phyloP scores from a whole-genome alignment of 2,797 vertebrate genomes.

The Hippoglossus hippoglossus region DNA sequence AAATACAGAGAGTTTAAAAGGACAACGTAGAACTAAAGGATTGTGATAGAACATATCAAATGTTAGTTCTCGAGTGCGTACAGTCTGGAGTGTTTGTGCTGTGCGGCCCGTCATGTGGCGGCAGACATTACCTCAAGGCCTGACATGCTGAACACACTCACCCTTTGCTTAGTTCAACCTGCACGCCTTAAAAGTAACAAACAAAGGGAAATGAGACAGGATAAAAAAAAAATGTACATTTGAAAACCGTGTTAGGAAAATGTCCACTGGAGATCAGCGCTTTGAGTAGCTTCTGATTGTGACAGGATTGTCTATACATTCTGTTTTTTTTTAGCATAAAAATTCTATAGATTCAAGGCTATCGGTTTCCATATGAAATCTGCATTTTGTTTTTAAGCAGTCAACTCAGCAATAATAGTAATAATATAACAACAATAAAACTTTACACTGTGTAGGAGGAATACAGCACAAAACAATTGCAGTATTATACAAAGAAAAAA shows the following conservation, averaged over 20 bases:
- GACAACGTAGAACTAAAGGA: slow-evolving; percentile 38
- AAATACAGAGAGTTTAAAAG: slow-evolving; percentile 53
- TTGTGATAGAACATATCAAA: slow-evolving; percentile 46
- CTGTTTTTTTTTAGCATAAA: slow-evolving; percentile 76
- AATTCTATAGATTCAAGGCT: slow-evolving; percentile 81
- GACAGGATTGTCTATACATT: slow-evolving; percentile 88
- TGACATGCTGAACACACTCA: slow-evolving; percentile 29
- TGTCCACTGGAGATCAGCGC: slow-evolving; percentile 67
- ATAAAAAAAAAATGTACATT: slow-evolving; percentile 50
- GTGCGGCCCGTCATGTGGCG: slow-evolving; percentile 77
- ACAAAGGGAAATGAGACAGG: slow-evolving; percentile 8
- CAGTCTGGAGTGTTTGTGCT: slow-evolving; percentile 51
- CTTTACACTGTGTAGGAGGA: slow-evolving; percentile 65
- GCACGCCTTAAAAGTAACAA: slow-evolving; percentile 38
- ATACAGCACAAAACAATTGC: slow-evolving; percentile 71
- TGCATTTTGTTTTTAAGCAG: slow-evolving; percentile 75
- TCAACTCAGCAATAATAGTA: slow-evolving; percentile 63
- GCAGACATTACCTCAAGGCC: slow-evolving; percentile 73
- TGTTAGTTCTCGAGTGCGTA: slow-evolving; percentile 30
- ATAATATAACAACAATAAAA: slow-evolving; percentile 65
- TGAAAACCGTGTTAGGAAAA: slow-evolving; percentile 60
- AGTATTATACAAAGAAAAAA: slow-evolving; percentile 66
- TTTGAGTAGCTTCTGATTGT: slow-evolving; percentile 70
- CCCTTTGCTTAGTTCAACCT: slow-evolving; percentile 50
- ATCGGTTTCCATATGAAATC: slow-evolving; percentile 80